Conservation (phyloP, 1,140 invertebrate genomes). For the Tribolium castaneum region DNA sequence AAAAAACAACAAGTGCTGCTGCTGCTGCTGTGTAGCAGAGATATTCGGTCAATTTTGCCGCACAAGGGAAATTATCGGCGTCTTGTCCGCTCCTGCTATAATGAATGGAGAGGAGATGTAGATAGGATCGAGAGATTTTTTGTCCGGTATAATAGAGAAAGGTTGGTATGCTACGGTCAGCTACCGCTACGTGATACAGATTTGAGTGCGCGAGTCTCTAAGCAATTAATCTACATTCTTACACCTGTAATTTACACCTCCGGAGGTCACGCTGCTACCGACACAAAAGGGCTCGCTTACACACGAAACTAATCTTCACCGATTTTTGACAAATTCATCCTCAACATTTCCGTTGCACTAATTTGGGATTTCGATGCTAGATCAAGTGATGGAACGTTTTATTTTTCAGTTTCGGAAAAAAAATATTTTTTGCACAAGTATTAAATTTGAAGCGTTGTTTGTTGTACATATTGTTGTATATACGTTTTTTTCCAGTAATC, state of each 20-base stretch:
- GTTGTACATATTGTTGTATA: too few relatives aligned
- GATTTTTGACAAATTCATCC: too few relatives aligned
- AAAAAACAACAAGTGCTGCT: background rate
- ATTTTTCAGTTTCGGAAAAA: too few relatives aligned
- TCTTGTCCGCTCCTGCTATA: background rate
- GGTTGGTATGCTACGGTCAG: constrained; percentile 49
- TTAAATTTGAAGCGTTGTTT: too few relatives aligned
- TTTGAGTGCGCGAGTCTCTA: constrained; percentile 49
- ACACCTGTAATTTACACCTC: constrained; percentile 57
- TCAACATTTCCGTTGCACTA: too few relatives aligned
- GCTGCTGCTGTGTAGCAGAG: background rate
- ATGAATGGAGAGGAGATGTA: constrained; percentile 36
- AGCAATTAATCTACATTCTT: constrained; percentile 57
- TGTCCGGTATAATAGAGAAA: constrained; percentile 50
- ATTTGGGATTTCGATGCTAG: too few relatives aligned
- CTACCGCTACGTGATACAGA: constrained; percentile 55
- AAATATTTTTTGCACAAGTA: too few relatives aligned
- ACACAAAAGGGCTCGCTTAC: background rate
- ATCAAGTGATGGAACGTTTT: too few relatives aligned
- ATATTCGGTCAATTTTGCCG: background rate
- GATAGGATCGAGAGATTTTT: constrained; percentile 34
- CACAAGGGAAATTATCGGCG: constrained; percentile 8
- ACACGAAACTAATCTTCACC: too few relatives aligned
- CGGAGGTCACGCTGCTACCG: constrained; percentile 42
- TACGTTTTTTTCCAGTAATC: too few relatives aligned